These are phyloP conservation scores for Struthio camelus DNA, from an alignment of 2,113 vertebrate genomes.

Conservation along the genomic window DNA sequence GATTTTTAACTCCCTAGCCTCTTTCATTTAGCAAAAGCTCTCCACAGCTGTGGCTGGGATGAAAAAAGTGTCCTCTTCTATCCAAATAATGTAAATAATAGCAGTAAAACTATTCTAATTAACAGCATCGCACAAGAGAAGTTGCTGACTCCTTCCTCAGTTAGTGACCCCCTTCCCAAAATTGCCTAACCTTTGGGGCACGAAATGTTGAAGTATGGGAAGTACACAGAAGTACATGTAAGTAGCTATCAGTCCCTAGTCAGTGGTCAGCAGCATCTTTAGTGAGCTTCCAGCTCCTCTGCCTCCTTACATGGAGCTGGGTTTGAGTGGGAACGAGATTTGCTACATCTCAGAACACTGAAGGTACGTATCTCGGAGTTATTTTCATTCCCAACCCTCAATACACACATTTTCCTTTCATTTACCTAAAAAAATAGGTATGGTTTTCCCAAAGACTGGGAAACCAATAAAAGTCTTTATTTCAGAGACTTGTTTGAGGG, in stretches of 20 bases:
- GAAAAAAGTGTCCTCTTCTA: background rate
- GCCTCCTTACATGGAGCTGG: background rate
- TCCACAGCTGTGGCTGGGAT: background rate
- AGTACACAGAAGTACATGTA: background rate
- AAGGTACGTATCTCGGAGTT: background rate
- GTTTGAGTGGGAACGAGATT: background rate
- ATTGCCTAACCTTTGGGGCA: background rate
- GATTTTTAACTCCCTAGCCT: background rate
- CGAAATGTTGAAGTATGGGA: background rate
- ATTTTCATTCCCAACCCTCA: background rate
- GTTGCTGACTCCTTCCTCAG: background rate
- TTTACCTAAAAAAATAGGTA: background rate
- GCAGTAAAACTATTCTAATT: background rate
- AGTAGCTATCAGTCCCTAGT: background rate
- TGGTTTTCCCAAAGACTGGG: background rate
- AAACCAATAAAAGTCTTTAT: background rate
- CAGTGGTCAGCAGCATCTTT: background rate
- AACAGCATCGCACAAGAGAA: background rate
- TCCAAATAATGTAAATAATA: background rate
- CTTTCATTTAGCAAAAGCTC: background rate
- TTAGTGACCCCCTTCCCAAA: background rate
- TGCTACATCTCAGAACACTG: background rate
- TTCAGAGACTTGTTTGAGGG: background rate
- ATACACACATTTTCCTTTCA: background rate
- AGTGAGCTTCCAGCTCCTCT: background rate